A percentile compares a stretch with the other conserved stretches of the same genome.
These are phyloP conservation scores for Ophion ventricosus DNA, from an alignment of 2,888 invertebrate species.

Conservation along the genomic window DNA sequence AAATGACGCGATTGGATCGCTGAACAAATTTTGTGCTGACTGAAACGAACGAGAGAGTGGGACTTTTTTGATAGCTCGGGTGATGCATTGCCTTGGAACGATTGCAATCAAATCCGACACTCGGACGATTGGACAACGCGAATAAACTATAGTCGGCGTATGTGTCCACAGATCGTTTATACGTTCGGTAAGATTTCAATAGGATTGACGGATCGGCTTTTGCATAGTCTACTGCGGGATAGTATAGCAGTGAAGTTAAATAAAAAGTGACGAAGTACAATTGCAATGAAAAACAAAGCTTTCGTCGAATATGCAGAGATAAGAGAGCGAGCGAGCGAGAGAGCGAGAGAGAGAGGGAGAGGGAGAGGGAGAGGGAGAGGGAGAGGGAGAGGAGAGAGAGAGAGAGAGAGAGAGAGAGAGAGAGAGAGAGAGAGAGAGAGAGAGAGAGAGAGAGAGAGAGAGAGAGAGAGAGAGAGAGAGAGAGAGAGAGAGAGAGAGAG, in stretches of 20 bases:
- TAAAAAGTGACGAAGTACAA: conserved; percentile 37
- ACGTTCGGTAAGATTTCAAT: conserved; percentile 51
- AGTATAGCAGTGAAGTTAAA: conserved; percentile 9
- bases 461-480: neutral
- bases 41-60: conserved; percentile 18
- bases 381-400: too few species aligned
- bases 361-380: too few species aligned
- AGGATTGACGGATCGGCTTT: conserved; percentile 46
- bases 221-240: conserved; percentile 16
- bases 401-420: neutral
- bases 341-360: too few species aligned
- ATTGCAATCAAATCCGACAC: conserved; percentile 49
- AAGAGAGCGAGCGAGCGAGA: neutral
- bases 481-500: too few species aligned
- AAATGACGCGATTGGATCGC: conserved; percentile 22
- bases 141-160: conserved; percentile 28
- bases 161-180: conserved; percentile 28
- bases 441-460: neutral
- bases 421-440: neutral
- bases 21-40: conserved; percentile 47
- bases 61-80: conserved; percentile 18
- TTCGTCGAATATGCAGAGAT: conserved; percentile 23
- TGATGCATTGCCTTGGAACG: conserved; percentile 42
- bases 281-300: conserved; percentile 36
- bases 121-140: conserved; percentile 48